Evolutionary conservation across 2,113 vertebrate species (phyloP).

Genomic region (Arothron firmamentum): DNA sequence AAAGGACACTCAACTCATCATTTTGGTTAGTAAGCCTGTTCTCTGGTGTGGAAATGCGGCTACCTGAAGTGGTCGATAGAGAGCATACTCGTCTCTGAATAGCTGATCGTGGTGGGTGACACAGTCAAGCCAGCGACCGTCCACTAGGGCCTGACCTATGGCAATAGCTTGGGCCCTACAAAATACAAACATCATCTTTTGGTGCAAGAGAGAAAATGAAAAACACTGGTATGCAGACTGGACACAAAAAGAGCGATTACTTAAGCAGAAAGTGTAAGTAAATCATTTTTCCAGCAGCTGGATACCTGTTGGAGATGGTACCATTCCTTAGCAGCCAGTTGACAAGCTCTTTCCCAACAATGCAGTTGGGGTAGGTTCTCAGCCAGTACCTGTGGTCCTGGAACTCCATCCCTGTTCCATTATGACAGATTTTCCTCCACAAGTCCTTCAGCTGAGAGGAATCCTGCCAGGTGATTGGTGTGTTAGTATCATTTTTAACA

Average conservation of each 20-base stretch:
- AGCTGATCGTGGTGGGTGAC: slow-evolving; percentile 95
- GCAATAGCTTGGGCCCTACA: slow-evolving; percentile 93
- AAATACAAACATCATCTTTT: neutral
- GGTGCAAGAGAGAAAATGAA: neutral
- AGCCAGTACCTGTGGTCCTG: slow-evolving; percentile 98
- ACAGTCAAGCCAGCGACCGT: slow-evolving; percentile 95
- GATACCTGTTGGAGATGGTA: slow-evolving; percentile 88
- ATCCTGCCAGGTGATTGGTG: slow-evolving; percentile 73
- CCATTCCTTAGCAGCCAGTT: slow-evolving; percentile 97
- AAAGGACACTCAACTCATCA: neutral
- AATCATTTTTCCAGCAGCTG: neutral
- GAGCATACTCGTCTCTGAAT: slow-evolving; percentile 95
- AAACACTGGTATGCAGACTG: neutral
- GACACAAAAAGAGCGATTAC: neutral
- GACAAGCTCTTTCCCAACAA: slow-evolving; percentile 97
- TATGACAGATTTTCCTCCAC: slow-evolving; percentile 98
- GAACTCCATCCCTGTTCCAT: slow-evolving; percentile 96
- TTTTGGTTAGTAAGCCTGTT: no score
- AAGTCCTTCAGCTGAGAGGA: slow-evolving; percentile 94
- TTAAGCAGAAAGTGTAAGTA: neutral
- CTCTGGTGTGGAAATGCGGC: neutral
- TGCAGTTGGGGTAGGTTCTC: slow-evolving; percentile 95
- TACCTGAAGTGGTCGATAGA: slow-evolving; percentile 95
- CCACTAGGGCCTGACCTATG: slow-evolving; percentile 93
- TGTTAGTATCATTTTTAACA: no score